Conservation (phyloP, 2,888 invertebrate species). For the Lithophane semibrunnea region DNA sequence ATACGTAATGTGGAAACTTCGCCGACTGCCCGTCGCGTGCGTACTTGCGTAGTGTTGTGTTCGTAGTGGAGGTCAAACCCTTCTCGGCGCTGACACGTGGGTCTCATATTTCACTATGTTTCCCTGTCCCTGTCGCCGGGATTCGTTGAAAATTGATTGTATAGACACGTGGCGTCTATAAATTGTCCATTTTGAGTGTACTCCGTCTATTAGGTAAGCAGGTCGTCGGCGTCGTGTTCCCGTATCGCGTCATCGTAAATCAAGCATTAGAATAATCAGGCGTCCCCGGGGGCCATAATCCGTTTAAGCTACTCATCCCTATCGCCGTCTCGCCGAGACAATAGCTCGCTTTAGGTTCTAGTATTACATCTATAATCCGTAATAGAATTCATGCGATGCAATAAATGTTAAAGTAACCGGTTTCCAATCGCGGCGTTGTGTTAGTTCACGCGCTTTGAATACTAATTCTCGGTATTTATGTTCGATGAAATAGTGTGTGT, state of each 20-base stretch:
- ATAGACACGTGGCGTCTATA: conserved; percentile 82
- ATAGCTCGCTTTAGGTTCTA: conserved; percentile 80
- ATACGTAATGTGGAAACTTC: conserved; percentile 75
- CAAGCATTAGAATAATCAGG: conserved; percentile 88
- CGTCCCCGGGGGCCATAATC: conserved; percentile 84
- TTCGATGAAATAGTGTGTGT: conserved; percentile 57
- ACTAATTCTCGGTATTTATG: conserved; percentile 66
- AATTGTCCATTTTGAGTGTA: conserved; percentile 83
- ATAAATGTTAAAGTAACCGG: conserved; percentile 79
- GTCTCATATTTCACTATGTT: conserved; percentile 84
- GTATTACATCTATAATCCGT: conserved; percentile 67
- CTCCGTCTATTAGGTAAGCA: conserved; percentile 81
- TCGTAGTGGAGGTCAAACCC: conserved; percentile 67
- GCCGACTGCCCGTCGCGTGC: conserved; percentile 70
- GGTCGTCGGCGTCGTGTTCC: conserved; percentile 77
- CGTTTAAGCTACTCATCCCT: conserved; percentile 86
- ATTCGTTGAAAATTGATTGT: conserved; percentile 81
- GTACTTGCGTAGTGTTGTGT: conserved; percentile 65
- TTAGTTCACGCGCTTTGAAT: conserved; percentile 78
- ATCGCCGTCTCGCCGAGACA: conserved; percentile 86
- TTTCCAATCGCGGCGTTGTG: conserved; percentile 78
- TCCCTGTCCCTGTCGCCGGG: conserved; percentile 65
- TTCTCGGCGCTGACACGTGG: conserved; percentile 82
- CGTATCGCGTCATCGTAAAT: conserved; percentile 89
- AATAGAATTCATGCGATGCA: conserved; percentile 76